phyloP scores from a whole-genome alignment of 1,140 invertebrate genomes.

The Brachionus asplanchnoidis region DNA sequence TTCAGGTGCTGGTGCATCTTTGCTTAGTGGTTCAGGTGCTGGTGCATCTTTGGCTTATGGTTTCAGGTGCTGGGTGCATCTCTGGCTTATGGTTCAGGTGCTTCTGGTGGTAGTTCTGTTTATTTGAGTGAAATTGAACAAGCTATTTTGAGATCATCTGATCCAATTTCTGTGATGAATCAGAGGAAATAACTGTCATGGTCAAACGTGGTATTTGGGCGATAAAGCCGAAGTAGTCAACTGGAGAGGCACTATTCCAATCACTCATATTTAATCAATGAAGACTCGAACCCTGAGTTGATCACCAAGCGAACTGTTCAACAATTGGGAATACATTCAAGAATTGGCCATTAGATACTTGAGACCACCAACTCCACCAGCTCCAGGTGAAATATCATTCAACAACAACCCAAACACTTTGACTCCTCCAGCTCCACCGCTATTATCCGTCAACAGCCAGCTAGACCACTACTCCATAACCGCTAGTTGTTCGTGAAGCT shows the following conservation, averaged over 20 bases:
- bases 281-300: conserved; percentile 34
- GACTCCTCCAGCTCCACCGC: conserved; percentile 40
- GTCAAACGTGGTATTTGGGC: conserved; percentile 40
- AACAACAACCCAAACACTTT: not conserved
- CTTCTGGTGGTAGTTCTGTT: not conserved
- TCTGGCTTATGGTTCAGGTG: not conserved
- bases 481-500: conserved; percentile 37
- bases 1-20: not conserved
- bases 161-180: conserved; percentile 22
- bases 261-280: conserved; percentile 33
- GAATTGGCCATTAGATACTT: conserved; percentile 41
- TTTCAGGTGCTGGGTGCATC: too few species aligned
- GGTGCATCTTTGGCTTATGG: too few species aligned
- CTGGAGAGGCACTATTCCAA: conserved; percentile 34
- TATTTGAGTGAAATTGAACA: conserved; percentile 24
- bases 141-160: conserved; percentile 9
- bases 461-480: conserved; percentile 25
- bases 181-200: conserved; percentile 35
- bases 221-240: conserved; percentile 19
- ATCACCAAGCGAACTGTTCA: not conserved
- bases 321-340: conserved; percentile 29
- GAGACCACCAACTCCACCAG: conserved; percentile 41
- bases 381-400: conserved; percentile 41
- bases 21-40: too few species aligned
- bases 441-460: conserved; percentile 39